These are phyloP conservation scores for Polia nebulosa DNA, from an alignment of 2,888 invertebrate genomes.

Conservation along the genomic window DNA sequence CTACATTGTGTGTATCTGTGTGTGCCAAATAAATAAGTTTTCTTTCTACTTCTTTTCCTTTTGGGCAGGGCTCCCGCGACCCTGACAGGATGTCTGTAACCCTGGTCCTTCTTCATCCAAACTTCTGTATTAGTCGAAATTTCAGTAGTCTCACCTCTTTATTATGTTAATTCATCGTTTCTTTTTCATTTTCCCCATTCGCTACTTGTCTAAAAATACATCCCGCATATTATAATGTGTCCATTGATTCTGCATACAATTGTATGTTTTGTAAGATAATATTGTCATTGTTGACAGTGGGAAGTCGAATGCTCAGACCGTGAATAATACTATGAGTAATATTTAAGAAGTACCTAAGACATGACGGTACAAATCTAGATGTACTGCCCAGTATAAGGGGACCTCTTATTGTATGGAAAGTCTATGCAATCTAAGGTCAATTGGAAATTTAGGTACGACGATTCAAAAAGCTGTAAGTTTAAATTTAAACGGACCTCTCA, in stretches of 20 bases:
- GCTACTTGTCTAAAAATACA: conserved; percentile 15
- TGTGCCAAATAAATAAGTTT: too few species aligned
- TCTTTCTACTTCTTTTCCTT: too few species aligned
- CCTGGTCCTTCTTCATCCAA: too few species aligned
- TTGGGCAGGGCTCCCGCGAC: too few species aligned
- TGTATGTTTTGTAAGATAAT: conserved; percentile 42
- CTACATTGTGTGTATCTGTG: too few species aligned
- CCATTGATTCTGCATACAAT: conserved; percentile 44
- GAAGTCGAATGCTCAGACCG: conserved; percentile 61
- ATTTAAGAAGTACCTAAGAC: conserved; percentile 3
- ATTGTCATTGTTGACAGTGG: conserved; percentile 45
- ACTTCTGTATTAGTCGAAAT: too few species aligned
- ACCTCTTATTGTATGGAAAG: not conserved
- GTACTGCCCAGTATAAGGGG: not conserved
- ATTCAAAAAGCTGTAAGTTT: not conserved
- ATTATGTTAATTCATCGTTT: not conserved
- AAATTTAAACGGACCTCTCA: not conserved
- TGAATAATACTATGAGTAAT: conserved; percentile 69
- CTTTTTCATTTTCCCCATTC: not conserved
- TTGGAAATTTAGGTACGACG: not conserved
- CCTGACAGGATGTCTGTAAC: too few species aligned
- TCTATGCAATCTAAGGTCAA: not conserved
- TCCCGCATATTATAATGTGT: conserved; percentile 26
- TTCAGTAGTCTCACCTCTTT: too few species aligned
- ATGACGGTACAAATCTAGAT: not conserved